Conservation (phyloP, 1,140 invertebrate species). For the Drosophila ananassae region DNA sequence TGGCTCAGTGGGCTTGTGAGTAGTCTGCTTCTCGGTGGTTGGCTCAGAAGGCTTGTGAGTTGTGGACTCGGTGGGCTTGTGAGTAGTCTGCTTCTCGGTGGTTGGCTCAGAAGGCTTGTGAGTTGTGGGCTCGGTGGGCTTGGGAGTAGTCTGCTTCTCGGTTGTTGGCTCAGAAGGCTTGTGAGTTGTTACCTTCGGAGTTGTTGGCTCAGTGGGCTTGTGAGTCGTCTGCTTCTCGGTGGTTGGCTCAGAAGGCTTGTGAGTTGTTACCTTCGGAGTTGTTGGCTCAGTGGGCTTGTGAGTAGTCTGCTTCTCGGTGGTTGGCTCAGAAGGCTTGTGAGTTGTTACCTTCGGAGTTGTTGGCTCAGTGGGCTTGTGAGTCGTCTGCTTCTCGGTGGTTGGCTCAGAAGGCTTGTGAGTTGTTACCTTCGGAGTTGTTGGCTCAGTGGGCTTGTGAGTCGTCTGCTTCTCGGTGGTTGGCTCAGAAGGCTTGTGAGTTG, state of each 20-base stretch:
- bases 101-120: conserved; percentile 4
- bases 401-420: neutral
- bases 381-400: neutral
- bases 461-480: neutral
- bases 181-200: neutral
- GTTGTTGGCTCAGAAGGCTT: too few species aligned
- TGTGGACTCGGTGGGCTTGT: neutral
- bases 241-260: neutral
- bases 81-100: neutral
- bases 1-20: conserved; percentile 1
- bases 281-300: neutral
- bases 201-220: neutral
- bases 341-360: conserved; percentile 1
- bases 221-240: neutral
- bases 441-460: neutral
- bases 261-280: too few species aligned
- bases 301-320: neutral
- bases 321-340: neutral
- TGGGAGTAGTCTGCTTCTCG: neutral
- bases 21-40: neutral
- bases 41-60: neutral
- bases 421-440: too few species aligned
- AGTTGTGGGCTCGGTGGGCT: conserved; percentile 9
- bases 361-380: neutral
- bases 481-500: neutral